These are phyloP conservation scores for Drosophila helvetica DNA, from an alignment of 2,888 invertebrate genomes.

Conservation along the genomic window DNA sequence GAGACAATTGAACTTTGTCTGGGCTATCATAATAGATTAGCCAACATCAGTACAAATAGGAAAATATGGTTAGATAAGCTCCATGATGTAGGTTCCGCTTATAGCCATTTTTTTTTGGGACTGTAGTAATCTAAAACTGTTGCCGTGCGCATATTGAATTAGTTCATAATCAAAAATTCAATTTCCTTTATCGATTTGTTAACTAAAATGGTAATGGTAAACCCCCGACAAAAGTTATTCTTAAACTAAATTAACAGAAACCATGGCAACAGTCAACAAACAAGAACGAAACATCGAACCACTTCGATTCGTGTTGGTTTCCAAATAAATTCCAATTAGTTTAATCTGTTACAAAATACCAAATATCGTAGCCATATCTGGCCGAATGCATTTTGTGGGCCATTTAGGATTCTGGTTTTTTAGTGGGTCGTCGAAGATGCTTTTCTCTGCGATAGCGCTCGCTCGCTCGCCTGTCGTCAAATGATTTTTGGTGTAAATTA, in stretches of 20 bases:
- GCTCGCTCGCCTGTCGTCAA: constrained; percentile 28
- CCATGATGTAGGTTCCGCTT: neutral
- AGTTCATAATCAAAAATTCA: constrained; percentile 17
- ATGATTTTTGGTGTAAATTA: constrained; percentile 66
- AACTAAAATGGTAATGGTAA: neutral
- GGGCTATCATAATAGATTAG: constrained; percentile 13
- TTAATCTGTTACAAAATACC: constrained; percentile 39
- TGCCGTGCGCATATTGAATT: constrained; percentile 34
- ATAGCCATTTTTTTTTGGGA: neutral
- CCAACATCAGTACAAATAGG: neutral
- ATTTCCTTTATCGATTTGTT: constrained; percentile 32
- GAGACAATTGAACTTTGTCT: neutral
- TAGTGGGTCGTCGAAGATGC: constrained; percentile 29
- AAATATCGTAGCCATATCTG: constrained; percentile 1
- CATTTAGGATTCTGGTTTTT: constrained; percentile 39
- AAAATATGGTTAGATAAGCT: constrained; percentile 8
- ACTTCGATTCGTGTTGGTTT: constrained; percentile 18
- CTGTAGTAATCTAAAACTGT: constrained; percentile 22
- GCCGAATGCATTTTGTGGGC: constrained; percentile 23
- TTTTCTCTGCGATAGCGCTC: constrained; percentile 28
- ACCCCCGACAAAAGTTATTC: constrained; percentile 8
- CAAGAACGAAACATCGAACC: constrained; percentile 36
- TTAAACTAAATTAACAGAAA: constrained; percentile 36
- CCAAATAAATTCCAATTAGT: constrained; percentile 69
- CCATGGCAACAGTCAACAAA: constrained; percentile 11